phyloP scores from a whole-genome alignment of 2,888 invertebrate genomes.

The Abrostola triplasia region DNA sequence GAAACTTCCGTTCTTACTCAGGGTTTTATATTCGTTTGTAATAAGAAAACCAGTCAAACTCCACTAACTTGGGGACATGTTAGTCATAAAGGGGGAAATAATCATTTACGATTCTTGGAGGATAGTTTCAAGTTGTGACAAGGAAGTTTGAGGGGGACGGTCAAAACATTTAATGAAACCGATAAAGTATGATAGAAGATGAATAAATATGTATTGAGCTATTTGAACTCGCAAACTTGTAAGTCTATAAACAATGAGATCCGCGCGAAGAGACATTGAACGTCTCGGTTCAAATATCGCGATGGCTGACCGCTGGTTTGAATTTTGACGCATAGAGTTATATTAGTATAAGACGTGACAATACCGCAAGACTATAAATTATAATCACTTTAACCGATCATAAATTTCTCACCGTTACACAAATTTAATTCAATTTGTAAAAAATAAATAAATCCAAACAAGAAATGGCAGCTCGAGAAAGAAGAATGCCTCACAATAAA shows the following conservation, averaged over 20 bases:
- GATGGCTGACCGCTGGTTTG: no score
- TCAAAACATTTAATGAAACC: no score
- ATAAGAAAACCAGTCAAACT: conserved; percentile 53
- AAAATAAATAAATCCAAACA: conserved; percentile 55
- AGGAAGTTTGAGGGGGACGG: conserved; percentile 6
- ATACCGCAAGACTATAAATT: no score
- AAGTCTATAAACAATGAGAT: no score
- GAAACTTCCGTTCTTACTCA: conserved; percentile 59
- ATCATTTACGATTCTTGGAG: conserved; percentile 38
- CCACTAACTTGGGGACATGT: conserved; percentile 38
- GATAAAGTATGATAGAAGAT: no score
- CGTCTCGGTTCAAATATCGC: no score
- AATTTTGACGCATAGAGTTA: no score
- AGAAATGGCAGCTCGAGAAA: conserved; percentile 53
- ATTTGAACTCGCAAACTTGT: no score
- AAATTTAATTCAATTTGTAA: conserved; percentile 35
- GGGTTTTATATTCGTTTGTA: conserved; percentile 57
- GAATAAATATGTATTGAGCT: no score
- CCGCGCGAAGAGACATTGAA: no score
- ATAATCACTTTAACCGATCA: conserved; percentile 1
- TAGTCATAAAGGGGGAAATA: conserved; percentile 45
- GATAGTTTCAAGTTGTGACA: conserved; percentile 7
- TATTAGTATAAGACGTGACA: no score
- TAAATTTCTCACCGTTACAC: conserved; percentile 15
- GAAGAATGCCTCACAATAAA: conserved; percentile 57